Percentiles rank a stretch among this genome's conserved stretches.
phyloP scores from a whole-genome alignment of 37 sponge, comb jelly and placozoan species.

The Beroe forskalii region DNA sequence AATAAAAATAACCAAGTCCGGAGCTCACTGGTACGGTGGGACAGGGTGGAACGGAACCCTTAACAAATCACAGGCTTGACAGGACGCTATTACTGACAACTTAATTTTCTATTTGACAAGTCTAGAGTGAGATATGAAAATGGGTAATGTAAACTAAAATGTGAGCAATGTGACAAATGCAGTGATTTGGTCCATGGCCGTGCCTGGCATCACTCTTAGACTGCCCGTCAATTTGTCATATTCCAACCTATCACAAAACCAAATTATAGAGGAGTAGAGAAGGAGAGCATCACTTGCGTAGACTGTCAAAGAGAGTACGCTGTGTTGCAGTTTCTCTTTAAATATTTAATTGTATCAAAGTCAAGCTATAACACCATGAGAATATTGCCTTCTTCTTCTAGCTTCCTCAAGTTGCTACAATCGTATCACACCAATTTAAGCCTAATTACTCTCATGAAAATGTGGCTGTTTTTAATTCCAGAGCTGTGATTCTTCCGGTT shows the following conservation, averaged over 20 bases:
- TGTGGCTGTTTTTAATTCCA: no score
- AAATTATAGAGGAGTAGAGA: constrained; percentile 30
- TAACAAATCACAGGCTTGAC: constrained; percentile 58
- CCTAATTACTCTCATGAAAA: no score
- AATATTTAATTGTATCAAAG: constrained; percentile 50
- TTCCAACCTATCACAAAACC: constrained; percentile 50
- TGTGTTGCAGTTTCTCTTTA: not conserved
- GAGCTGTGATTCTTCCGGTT: no score
- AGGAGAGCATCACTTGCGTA: constrained; percentile 20
- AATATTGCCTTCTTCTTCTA: no score
- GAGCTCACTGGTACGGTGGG: no score
- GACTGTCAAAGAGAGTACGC: constrained; percentile 26
- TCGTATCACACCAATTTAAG: no score
- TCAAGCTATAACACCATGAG: no score
- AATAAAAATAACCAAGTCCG: not conserved
- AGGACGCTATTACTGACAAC: constrained; percentile 59
- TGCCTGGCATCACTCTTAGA: constrained; percentile 7
- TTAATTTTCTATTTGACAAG: constrained; percentile 63
- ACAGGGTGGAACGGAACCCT: constrained; percentile 23
- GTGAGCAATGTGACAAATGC: constrained; percentile 51
- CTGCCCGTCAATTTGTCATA: constrained; percentile 55
- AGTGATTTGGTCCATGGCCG: constrained; percentile 34
- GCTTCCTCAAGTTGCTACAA: no score
- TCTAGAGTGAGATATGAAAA: constrained; percentile 55
- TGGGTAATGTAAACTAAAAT: constrained; percentile 56